Base-by-base conservation (phyloP, 2,888 invertebrate species). In the Phania funesta region DNA sequence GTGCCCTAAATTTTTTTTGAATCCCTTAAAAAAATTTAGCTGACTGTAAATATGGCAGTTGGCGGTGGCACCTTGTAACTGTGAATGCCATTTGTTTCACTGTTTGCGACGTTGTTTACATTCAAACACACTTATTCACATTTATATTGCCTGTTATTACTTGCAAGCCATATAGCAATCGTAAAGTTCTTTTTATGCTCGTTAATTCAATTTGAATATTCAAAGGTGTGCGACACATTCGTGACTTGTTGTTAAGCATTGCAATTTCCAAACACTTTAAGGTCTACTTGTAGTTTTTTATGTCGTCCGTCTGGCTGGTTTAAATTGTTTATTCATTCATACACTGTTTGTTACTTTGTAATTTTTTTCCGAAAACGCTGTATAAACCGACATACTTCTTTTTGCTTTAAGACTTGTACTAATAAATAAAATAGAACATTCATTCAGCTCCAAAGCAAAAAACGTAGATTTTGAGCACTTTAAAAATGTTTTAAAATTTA, bases 201-300 rank as follows among this genome's bases (percentile, higher is more conserved):
- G 77, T 82, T 82, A 82, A 82, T 82, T 82, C 78, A 82, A 82
- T 82, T 74, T 78, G 78, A 82, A 82, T 82, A 78, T 82, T 82
- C 78, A 82, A 82, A 82, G 82, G 82, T 82, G 82, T 82, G 82
- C 82, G 82, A 82, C 82, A 82, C n/a, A 82, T 70, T 82, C 82
- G 82, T 82, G 82, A 82, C 82, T 78, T 74, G 82, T 74, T 78
- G 77, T 46, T 74, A 77, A 50, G 73, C 82, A 74, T 68, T 70
- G 74, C 74, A 74, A 56, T 81, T 74, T 50, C 26, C 46, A 70
- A 74, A 78, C 78, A 82, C 82, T 82, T 78, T 74, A 74, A 78
- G 79, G 79, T 79, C 65, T 83, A 71, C 64, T 62, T 58, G 62
- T 68, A 68, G 22, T 50, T 26, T 38, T 50, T 65, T 20, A 41